phyloP scores from a whole-genome alignment of 2,888 invertebrate genomes.

The Nemoura dubitans region DNA sequence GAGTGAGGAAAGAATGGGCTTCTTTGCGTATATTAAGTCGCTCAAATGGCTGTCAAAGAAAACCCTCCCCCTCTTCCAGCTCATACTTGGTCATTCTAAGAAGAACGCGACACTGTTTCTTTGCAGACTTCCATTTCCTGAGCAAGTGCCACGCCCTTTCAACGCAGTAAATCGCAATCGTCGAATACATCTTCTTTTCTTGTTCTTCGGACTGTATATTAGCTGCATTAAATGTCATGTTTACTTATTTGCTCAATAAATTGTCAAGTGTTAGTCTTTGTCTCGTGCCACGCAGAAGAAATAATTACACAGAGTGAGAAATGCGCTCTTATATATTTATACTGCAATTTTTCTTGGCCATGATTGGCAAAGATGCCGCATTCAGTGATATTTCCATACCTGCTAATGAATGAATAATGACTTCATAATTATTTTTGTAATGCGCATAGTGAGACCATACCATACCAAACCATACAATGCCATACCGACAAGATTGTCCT shows the following conservation, averaged over 20 bases:
- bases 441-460: background rate
- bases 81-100: background rate
- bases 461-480: too few species aligned
- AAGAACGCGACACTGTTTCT: background rate
- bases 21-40: background rate
- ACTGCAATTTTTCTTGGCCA: background rate
- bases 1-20: background rate
- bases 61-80: background rate
- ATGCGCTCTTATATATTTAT: background rate
- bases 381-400: background rate
- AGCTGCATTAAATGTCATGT: conserved; percentile 2
- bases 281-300: background rate
- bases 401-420: background rate
- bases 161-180: background rate
- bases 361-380: background rate
- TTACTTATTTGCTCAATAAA: conserved; percentile 2
- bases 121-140: background rate
- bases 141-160: background rate
- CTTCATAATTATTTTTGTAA: background rate
- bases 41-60: background rate
- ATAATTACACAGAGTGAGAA: background rate
- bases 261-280: background rate
- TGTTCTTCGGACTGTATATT: conserved; percentile 14
- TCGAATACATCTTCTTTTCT: conserved; percentile 12
- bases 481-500: too few species aligned